These are phyloP conservation scores for Lutraria lutraria DNA, from an alignment of 2,888 invertebrate genomes.

Conservation along the genomic window DNA sequence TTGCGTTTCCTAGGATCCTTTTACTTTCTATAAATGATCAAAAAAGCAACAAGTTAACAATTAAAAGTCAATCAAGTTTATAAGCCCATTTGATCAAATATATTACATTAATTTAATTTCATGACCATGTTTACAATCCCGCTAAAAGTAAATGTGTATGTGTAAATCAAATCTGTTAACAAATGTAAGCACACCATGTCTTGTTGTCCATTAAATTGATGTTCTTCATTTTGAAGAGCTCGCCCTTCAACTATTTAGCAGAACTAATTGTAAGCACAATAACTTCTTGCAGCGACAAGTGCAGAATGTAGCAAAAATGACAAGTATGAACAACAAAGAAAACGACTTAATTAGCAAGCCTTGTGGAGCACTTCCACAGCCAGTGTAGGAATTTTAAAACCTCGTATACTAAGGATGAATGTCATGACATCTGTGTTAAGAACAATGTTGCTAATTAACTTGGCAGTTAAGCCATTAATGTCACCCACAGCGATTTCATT, in stretches of 20 bases:
- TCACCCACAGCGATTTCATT: slow-evolving; percentile 11
- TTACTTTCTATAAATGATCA: too few relatives aligned
- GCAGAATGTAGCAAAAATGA: slow-evolving; percentile 52
- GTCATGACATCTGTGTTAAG: slow-evolving; percentile 5
- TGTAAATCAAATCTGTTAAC: neutral
- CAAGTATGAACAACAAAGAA: slow-evolving; percentile 54
- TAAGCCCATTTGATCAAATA: neutral
- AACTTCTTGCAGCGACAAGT: slow-evolving; percentile 51
- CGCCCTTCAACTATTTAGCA: slow-evolving; percentile 51
- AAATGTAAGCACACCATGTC: neutral
- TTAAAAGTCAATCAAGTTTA: too few relatives aligned
- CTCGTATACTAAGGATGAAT: neutral
- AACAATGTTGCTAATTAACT: slow-evolving; percentile 7
- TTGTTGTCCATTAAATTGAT: neutral
- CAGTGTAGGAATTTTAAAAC: slow-evolving; percentile 26
- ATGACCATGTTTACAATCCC: neutral
- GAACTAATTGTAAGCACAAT: slow-evolving; percentile 65
- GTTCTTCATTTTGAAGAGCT: slow-evolving; percentile 31
- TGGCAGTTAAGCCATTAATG: slow-evolving; percentile 25
- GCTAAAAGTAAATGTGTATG: neutral
- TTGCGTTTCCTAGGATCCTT: too few relatives aligned
- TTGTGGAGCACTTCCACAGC: slow-evolving; percentile 35
- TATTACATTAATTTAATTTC: neutral
- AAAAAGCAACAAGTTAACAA: too few relatives aligned
- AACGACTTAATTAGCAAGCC: slow-evolving; percentile 61